Conservation (phyloP, 1,140 invertebrate species). For the Sarcophaga peregrina region DNA sequence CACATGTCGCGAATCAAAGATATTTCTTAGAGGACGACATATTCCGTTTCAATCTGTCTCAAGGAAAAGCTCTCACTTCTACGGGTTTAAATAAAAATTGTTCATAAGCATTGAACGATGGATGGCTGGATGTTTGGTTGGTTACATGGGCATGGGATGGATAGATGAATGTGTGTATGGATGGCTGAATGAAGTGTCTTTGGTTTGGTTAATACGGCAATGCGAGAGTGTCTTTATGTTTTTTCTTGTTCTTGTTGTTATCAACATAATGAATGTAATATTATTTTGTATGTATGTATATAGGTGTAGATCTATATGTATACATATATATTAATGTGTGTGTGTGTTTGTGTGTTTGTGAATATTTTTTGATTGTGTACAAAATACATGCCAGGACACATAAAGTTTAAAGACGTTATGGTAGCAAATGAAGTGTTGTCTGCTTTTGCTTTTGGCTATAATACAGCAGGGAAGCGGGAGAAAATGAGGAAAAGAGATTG, state of each 20-base stretch:
- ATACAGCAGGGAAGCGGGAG: not conserved
- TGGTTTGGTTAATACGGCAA: too few species aligned
- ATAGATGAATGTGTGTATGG: too few species aligned
- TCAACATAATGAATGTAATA: not conserved
- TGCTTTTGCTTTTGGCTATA: not conserved
- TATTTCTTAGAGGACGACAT: too few species aligned
- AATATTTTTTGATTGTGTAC: too few species aligned
- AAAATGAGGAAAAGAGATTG: not conserved
- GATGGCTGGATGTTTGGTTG: not conserved
- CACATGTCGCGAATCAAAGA: too few species aligned
- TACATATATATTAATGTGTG: too few species aligned
- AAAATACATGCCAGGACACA: not conserved
- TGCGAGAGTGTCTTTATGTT: too few species aligned
- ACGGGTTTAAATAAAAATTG: not conserved
- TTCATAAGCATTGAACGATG: slow-evolving; percentile 1
- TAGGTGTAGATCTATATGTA: not conserved
- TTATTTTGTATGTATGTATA: not conserved
- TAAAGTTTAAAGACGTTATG: too few species aligned
- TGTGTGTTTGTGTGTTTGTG: not conserved
- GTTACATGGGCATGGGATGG: too few species aligned
- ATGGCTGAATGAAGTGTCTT: too few species aligned
- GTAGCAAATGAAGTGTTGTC: not conserved
- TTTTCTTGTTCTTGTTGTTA: not conserved
- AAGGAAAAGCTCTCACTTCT: not conserved
- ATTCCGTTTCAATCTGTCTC: too few species aligned